These are phyloP conservation scores for Egretta garzetta DNA, from an alignment of 2,113 vertebrate species.

Conservation along the genomic window DNA sequence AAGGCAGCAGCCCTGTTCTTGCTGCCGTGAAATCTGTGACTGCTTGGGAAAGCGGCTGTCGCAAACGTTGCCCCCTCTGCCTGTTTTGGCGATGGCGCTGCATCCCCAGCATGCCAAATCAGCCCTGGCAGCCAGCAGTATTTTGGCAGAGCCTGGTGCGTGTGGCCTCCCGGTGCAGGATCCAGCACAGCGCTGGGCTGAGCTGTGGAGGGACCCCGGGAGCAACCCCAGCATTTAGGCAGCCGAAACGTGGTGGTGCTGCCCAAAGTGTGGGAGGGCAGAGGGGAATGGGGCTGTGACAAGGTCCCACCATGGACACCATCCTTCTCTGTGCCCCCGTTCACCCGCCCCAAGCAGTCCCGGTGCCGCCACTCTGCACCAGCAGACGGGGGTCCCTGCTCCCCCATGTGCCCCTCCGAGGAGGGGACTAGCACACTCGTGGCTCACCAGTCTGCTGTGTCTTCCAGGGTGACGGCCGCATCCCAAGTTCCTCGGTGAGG, in stretches of 20 bases:
- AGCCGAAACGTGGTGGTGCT: neutral
- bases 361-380: fast-evolving
- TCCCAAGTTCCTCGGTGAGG: neutral
- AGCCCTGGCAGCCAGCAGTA: fast-evolving
- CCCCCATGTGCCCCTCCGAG: fast-evolving
- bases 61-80: neutral
- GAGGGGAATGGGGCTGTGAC: neutral
- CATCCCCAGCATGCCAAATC: fast-evolving
- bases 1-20: neutral
- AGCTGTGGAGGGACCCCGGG: fast-evolving
- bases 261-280: neutral
- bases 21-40: neutral
- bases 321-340: neutral
- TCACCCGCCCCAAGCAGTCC: fast-evolving
- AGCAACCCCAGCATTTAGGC: neutral
- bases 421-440: fast-evolving
- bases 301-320: fast-evolving
- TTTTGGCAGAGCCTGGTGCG: neutral
- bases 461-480: neutral
- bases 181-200: fast-evolving
- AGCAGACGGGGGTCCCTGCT: neutral
- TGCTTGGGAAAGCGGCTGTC: neutral
- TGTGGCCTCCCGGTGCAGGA: neutral
- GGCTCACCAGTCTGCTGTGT: fast-evolving
- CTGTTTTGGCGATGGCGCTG: neutral